A percentile compares a stretch with the other conserved stretches of the same genome.
These are phyloP conservation scores for Plebejus anna DNA, from an alignment of 2,888 invertebrate genomes.

Conservation along the genomic window DNA sequence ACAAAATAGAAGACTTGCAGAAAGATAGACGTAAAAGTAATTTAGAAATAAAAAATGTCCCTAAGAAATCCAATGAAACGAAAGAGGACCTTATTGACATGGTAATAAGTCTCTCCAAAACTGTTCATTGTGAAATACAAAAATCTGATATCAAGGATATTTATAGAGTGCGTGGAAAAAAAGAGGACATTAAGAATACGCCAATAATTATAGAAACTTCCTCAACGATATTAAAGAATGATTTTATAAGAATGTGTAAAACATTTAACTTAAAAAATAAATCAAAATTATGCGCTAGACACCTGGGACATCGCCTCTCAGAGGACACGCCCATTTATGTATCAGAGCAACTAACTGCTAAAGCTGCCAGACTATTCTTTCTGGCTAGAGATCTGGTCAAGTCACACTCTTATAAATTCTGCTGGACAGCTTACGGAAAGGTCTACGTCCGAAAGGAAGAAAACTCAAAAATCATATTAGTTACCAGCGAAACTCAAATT, in stretches of 20 bases:
- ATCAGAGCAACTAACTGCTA: constrained; percentile 18
- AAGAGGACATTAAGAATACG: constrained; percentile 29
- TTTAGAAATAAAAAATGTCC: constrained; percentile 38
- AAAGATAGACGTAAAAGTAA: constrained; percentile 30
- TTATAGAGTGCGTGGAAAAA: constrained; percentile 34
- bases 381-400: constrained; percentile 18
- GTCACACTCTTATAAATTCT: constrained; percentile 29
- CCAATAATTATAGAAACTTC: constrained; percentile 37
- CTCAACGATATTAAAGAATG: constrained; percentile 36
- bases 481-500: constrained; percentile 32
- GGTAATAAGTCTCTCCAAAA: constrained; percentile 31
- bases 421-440: constrained; percentile 35
- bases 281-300: constrained; percentile 34
- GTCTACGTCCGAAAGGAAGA: constrained; percentile 32
- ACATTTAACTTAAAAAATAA: constrained; percentile 34
- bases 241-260: constrained; percentile 36
- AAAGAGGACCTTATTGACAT: constrained; percentile 34
- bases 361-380: not conserved
- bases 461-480: constrained; percentile 32
- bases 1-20: constrained; percentile 35
- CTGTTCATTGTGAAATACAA: constrained; percentile 30
- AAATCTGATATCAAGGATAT: constrained; percentile 36
- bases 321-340: constrained; percentile 35
- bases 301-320: constrained; percentile 29
- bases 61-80: constrained; percentile 31